Evolutionary conservation across 2,113 vertebrate species (phyloP).

Genomic region (Chinchilla lanigera): DNA sequence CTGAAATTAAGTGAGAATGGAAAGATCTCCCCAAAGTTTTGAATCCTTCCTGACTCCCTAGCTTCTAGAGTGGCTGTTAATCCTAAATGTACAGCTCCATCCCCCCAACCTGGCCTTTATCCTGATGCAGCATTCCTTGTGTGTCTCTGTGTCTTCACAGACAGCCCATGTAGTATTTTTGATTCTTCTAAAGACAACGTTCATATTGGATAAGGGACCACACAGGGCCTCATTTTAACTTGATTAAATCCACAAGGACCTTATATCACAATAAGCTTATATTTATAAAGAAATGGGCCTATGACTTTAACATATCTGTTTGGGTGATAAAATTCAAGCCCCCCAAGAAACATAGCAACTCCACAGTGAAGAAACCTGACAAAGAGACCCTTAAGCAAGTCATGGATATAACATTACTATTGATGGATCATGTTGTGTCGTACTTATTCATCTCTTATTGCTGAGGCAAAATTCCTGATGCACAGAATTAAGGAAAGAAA

Average conservation of each 20-base stretch:
- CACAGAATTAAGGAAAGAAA: too few species aligned
- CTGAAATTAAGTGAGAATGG: neutral
- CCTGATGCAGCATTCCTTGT: neutral
- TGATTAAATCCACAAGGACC: neutral
- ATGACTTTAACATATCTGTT: neutral
- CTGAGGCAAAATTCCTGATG: too few species aligned
- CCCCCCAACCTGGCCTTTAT: neutral
- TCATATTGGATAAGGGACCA: neutral
- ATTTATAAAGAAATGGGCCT: neutral
- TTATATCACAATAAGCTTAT: neutral
- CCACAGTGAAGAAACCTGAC: neutral
- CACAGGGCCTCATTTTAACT: neutral
- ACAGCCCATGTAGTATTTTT: neutral
- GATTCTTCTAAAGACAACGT: neutral
- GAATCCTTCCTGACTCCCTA: neutral
- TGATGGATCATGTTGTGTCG: too few species aligned
- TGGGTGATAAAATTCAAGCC: neutral
- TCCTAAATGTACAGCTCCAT: neutral
- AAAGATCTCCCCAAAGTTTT: neutral
- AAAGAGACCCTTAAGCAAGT: neutral
- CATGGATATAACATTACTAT: neutral
- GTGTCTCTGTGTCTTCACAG: neutral
- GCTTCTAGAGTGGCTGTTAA: neutral
- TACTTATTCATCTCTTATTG: too few species aligned
- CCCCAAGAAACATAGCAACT: neutral